phyloP scores from a whole-genome alignment of 2,797 vertebrate genomes.

The Mergus octosetaceus region DNA sequence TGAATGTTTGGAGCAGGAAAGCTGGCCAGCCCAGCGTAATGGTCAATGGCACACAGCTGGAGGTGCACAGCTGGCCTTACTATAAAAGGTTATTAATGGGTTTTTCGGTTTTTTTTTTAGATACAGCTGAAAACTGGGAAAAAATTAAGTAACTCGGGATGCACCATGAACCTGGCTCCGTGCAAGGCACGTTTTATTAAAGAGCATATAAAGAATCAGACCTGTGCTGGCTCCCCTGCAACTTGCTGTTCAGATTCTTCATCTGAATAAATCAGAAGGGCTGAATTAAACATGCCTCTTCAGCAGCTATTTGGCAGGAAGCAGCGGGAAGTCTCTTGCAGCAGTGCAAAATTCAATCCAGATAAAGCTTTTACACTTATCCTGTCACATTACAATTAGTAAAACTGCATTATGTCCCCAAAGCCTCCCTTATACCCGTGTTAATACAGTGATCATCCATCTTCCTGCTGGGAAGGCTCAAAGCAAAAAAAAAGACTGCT shows the following conservation, averaged over 20 bases:
- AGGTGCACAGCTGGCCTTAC: constrained; percentile 19
- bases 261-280: neutral
- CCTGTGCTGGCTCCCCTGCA: neutral
- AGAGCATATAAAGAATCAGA: neutral
- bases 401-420: neutral
- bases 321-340: neutral
- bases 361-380: neutral
- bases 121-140: neutral
- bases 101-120: neutral
- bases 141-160: neutral
- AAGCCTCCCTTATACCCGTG: neutral
- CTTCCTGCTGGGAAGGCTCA: neutral
- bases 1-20: neutral
- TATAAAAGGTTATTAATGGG: constrained; percentile 12
- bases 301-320: neutral
- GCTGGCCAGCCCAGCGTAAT: neutral
- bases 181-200: neutral
- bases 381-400: neutral
- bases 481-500: neutral
- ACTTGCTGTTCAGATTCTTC: neutral
- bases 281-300: neutral
- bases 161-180: neutral
- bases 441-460: neutral
- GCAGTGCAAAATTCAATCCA: neutral
- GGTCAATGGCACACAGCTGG: constrained; percentile 24